These are phyloP conservation scores for Embidobia sp. DNA, from an alignment of 2,888 invertebrate genomes.

Conservation along the genomic window DNA sequence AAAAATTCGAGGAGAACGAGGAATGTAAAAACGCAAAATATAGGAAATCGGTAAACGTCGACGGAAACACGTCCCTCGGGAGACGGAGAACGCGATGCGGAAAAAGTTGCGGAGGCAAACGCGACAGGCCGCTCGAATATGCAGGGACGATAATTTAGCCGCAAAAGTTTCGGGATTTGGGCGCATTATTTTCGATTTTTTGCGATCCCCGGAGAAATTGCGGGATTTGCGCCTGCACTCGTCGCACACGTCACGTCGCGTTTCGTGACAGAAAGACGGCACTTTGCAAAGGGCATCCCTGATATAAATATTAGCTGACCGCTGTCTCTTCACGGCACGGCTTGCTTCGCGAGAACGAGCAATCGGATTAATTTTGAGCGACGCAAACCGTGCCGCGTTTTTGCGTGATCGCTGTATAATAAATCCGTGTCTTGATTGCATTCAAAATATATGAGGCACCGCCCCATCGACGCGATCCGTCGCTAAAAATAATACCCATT, in stretches of 20 bases:
- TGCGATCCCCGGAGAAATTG: constrained; percentile 78
- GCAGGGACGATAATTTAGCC: constrained; percentile 69
- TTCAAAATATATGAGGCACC: no score
- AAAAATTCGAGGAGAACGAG: neutral
- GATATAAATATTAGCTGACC: constrained; percentile 39
- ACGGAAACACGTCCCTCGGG: constrained; percentile 68
- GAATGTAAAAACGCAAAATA: constrained; percentile 39
- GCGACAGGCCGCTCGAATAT: constrained; percentile 59
- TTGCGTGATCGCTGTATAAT: constrained; percentile 15
- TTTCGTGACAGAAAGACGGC: neutral
- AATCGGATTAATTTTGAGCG: no score
- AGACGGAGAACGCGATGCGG: constrained; percentile 49
- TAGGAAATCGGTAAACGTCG: constrained; percentile 70
- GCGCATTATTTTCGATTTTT: constrained; percentile 78
- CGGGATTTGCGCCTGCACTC: constrained; percentile 75
- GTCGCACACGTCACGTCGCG: constrained; percentile 68
- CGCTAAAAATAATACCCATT: constrained; percentile 48
- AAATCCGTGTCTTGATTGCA: constrained; percentile 28
- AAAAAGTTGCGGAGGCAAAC: constrained; percentile 55
- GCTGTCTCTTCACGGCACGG: constrained; percentile 29
- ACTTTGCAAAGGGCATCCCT: constrained; percentile 1
- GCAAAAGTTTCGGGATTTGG: constrained; percentile 68
- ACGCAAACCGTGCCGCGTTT: no score
- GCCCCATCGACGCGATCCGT: no score
- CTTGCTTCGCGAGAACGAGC: no score